phyloP scores from a whole-genome alignment of 2,797 vertebrate species.

The Pampus argenteus region DNA sequence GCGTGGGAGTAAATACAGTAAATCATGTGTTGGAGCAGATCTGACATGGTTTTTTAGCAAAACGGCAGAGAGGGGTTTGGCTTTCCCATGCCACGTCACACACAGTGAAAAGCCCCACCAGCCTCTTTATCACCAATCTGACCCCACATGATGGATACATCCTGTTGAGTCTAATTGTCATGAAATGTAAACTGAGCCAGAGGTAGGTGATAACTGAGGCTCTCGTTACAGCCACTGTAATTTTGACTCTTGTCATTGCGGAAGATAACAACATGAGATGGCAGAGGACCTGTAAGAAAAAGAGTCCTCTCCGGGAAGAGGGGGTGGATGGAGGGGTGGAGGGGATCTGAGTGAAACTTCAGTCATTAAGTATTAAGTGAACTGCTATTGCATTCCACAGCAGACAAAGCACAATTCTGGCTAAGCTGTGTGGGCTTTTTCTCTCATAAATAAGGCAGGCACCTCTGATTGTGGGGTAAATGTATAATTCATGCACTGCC shows the following conservation, averaged over 20 bases:
- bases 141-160: slow-evolving; percentile 76
- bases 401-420: slow-evolving; percentile 78
- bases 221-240: slow-evolving; percentile 71
- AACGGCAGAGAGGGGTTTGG: slow-evolving; percentile 23
- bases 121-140: slow-evolving; percentile 76
- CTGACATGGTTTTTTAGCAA: slow-evolving; percentile 27
- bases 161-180: slow-evolving; percentile 79
- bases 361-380: slow-evolving; percentile 81
- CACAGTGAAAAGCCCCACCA: slow-evolving; percentile 28
- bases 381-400: slow-evolving; percentile 72
- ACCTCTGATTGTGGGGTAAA: slow-evolving; percentile 82
- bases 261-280: slow-evolving; percentile 51
- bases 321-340: too few relatives aligned
- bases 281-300: slow-evolving; percentile 46
- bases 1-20: slow-evolving; percentile 54
- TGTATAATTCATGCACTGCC: slow-evolving; percentile 86
- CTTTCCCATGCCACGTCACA: slow-evolving; percentile 72
- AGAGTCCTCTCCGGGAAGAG: slow-evolving; percentile 24
- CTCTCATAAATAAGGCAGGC: slow-evolving; percentile 87
- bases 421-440: slow-evolving; percentile 71
- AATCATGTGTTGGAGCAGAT: slow-evolving; percentile 56
- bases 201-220: slow-evolving; percentile 70
- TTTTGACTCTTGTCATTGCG: slow-evolving; percentile 51
- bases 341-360: slow-evolving; percentile 67
- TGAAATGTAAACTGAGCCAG: slow-evolving; percentile 74